These are phyloP conservation scores for Eufriesea mexicana DNA, from an alignment of 1,140 invertebrate genomes.

Conservation along the genomic window DNA sequence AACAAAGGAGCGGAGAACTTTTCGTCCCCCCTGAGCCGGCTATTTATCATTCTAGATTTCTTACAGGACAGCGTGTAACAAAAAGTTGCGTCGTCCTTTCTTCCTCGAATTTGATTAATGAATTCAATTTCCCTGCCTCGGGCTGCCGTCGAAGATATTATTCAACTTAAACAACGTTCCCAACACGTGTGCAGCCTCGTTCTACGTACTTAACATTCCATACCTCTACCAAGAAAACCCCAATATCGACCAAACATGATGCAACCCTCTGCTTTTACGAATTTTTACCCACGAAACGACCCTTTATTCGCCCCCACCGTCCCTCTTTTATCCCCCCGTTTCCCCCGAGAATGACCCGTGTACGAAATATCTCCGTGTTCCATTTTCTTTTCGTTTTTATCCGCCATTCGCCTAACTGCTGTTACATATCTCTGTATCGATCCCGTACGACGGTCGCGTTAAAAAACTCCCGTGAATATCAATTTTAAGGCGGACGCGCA, in stretches of 20 bases:
- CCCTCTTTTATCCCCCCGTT: background rate
- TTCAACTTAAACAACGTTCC: background rate
- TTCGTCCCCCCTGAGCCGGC: background rate
- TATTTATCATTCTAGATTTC: slow-evolving; percentile 19
- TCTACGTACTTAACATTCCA: background rate
- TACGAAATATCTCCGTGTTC: background rate
- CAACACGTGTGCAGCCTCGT: background rate
- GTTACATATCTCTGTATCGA: too few species aligned
- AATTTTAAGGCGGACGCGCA: too few species aligned
- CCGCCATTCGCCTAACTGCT: too few species aligned
- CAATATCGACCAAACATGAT: background rate
- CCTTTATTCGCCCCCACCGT: background rate
- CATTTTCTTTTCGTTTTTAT: background rate
- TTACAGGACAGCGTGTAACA: background rate
- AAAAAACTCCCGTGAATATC: too few species aligned
- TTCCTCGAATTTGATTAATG: slow-evolving; percentile 15
- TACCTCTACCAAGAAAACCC: background rate
- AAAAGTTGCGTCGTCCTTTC: background rate
- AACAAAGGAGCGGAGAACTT: slow-evolving; percentile 1
- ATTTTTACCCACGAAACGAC: background rate
- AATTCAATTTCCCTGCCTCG: background rate
- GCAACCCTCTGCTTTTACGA: background rate
- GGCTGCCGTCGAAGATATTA: background rate
- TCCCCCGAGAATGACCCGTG: background rate
- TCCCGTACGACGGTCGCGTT: too few species aligned